Evolutionary conservation across 2,113 vertebrate genomes (phyloP).

Genomic region (Callorhinus ursinus): DNA sequence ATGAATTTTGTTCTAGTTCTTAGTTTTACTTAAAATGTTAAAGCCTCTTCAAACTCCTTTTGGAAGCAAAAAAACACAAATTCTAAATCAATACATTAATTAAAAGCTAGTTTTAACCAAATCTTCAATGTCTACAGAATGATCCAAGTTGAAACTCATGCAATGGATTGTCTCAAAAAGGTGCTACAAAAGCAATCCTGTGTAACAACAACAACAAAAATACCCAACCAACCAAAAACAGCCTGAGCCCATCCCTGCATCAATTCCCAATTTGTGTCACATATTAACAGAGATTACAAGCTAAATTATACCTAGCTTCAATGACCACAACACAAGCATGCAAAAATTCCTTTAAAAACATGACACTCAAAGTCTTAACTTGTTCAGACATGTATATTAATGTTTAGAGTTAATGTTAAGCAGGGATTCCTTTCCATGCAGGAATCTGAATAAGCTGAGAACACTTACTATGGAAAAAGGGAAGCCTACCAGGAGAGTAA

Average conservation of each 20-base stretch:
- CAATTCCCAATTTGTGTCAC: background rate
- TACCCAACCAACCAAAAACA: background rate
- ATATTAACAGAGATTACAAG: background rate
- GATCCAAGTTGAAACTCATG: background rate
- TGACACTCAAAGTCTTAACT: background rate
- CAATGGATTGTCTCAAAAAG: background rate
- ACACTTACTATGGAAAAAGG: background rate
- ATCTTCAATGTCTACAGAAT: background rate
- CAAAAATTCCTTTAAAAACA: background rate
- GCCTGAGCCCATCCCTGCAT: background rate
- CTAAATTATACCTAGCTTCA: background rate
- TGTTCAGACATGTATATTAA: background rate
- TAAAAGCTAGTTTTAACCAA: background rate
- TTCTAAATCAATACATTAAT: background rate
- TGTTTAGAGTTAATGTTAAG: background rate
- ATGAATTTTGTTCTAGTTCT: background rate
- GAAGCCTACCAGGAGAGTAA: background rate
- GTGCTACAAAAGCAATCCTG: background rate
- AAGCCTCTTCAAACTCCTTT: background rate
- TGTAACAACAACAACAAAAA: background rate
- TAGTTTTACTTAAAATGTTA: background rate
- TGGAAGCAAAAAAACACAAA: background rate
- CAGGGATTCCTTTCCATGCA: background rate
- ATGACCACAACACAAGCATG: background rate
- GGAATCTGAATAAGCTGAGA: background rate